Evolutionary conservation across 2,888 invertebrate genomes (phyloP), one percentile per base, ranked within the genome.

Genomic region (Gymnoscelis rufifasciata): DNA sequence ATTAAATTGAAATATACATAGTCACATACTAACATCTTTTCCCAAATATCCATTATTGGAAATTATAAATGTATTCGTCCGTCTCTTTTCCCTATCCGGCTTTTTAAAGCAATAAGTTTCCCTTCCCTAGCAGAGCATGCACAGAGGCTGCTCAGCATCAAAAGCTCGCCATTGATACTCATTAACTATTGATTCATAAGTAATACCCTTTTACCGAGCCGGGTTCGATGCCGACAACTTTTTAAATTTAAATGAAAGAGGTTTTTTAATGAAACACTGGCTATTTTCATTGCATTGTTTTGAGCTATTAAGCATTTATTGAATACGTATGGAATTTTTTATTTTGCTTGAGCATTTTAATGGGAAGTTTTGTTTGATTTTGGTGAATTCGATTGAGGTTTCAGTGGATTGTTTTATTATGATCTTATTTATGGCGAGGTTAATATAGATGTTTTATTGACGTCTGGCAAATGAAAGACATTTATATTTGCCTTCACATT

Each of bases 161-260:
- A 83, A 83, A 81, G 82, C 78, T 74, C 71, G 69, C 78, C 73
- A 83, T 83, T 81, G 86, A 83, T 84, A 82, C 83, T 86, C 84
- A 86, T 87, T 86, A 84, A 81, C 78, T 86, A 88, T 88, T 83
- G 83, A 86, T 82, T 87, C 83, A 86, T 86, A 87, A 87, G 83
- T 86, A 86, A 87, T 87, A 82, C 82, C 78, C 81, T 82, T 82
- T 82, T 78, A 78, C 78, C 74, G 74, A 72, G 63, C 57, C 68
- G 60, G 70, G 60, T 64, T 67, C 67, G 62, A 62, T 68, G 68
- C 70, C 73, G 69, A 73, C 75, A 80, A 79, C 77, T 82, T 83
- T 82, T 78, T 71, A 79, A 81, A 83, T 84, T 82, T 79, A 78
- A 84, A 83, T 82, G 70, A 75, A 72, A 73, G 63, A 70, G 60